phyloP scores from a whole-genome alignment of 37 sponge, comb jelly and placozoan genomes.

The Beroe ovata region DNA sequence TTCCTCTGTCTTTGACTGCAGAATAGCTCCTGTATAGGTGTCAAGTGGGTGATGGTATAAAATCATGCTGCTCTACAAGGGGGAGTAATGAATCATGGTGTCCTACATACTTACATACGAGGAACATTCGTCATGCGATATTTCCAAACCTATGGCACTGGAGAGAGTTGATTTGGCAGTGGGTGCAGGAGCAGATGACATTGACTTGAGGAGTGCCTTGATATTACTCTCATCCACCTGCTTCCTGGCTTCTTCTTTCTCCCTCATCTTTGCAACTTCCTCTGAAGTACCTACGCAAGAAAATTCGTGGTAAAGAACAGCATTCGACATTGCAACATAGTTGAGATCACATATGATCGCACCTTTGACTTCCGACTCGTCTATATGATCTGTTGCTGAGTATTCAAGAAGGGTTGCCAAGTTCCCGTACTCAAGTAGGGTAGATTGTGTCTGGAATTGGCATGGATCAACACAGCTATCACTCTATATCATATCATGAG shows the following conservation, averaged over 20 bases:
- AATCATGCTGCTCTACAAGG: no score
- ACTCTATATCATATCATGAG: no score
- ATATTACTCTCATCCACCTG: conserved; percentile 51
- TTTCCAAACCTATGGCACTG: neutral
- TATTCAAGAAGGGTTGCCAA: conserved; percentile 17
- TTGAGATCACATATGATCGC: no score
- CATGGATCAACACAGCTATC: no score
- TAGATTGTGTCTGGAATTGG: conserved; percentile 15
- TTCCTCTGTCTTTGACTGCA: conserved; percentile 18
- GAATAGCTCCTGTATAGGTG: conserved; percentile 9
- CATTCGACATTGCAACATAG: neutral
- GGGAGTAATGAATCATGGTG: no score
- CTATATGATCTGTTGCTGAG: conserved; percentile 9
- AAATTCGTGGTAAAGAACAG: no score
- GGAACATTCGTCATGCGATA: no score
- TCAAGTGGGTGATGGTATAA: no score
- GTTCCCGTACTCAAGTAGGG: conserved; percentile 26
- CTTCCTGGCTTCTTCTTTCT: conserved; percentile 22
- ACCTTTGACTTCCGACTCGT: conserved; percentile 25
- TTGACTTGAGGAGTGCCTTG: conserved; percentile 4
- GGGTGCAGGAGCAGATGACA: conserved; percentile 42
- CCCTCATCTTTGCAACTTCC: neutral
- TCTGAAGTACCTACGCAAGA: neutral
- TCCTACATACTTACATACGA: no score
- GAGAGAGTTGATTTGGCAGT: conserved; percentile 14